phyloP scores from a whole-genome alignment of 2,888 invertebrate species.

The Lepidochitona cinerea region DNA sequence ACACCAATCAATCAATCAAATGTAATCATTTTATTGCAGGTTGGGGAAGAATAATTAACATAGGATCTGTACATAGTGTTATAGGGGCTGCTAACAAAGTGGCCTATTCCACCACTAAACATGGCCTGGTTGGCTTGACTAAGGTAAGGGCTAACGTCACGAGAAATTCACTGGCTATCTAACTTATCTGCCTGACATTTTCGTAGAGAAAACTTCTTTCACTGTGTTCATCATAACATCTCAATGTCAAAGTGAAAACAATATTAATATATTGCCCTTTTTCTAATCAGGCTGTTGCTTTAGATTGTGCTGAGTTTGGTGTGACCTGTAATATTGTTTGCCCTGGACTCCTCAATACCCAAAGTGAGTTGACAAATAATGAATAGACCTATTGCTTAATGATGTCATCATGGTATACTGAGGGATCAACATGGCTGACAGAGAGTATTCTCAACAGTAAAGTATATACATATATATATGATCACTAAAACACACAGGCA shows the following conservation, averaged over 20 bases:
- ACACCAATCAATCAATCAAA: too few relatives aligned
- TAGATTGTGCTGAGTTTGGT: constrained; percentile 49
- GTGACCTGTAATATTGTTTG: constrained; percentile 56
- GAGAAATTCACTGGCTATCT: too few relatives aligned
- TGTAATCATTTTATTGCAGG: constrained; percentile 16
- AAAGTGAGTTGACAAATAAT: constrained; percentile 31
- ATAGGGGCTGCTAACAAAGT: constrained; percentile 48
- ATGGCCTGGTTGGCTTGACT: constrained; percentile 57
- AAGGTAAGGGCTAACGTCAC: constrained; percentile 40
- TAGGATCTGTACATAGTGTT: constrained; percentile 53
- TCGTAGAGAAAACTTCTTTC: too few relatives aligned
- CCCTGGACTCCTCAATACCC: constrained; percentile 53
- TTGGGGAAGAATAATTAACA: constrained; percentile 53
- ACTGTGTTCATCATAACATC: too few relatives aligned
- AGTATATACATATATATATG: too few relatives aligned
- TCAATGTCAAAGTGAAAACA: too few relatives aligned
- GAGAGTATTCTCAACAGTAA: too few relatives aligned
- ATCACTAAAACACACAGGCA: too few relatives aligned
- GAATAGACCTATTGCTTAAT: too few relatives aligned
- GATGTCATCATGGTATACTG: too few relatives aligned
- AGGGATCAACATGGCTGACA: too few relatives aligned
- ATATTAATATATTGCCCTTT: not conserved
- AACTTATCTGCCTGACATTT: too few relatives aligned
- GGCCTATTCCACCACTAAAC: constrained; percentile 55
- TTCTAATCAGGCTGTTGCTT: constrained; percentile 38